phyloP scores from a whole-genome alignment of 1,140 invertebrate species.

The Diorhabda carinulata region DNA sequence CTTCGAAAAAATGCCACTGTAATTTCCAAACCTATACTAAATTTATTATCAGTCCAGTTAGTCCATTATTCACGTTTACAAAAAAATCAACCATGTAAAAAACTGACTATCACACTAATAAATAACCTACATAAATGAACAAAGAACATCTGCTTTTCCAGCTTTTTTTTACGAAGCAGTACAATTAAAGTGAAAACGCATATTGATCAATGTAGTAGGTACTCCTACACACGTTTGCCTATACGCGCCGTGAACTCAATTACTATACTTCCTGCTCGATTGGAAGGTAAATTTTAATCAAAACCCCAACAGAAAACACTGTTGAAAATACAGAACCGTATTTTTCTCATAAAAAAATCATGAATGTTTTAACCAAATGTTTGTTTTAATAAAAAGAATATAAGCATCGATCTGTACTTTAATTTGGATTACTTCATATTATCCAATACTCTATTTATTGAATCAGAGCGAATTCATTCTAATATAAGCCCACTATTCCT shows the following conservation, averaged over 20 bases:
- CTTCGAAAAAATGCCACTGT: too few species aligned
- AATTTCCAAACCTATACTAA: too few species aligned
- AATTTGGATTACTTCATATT: too few species aligned
- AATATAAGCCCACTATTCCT: too few species aligned
- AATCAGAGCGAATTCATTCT: too few species aligned
- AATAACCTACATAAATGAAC: constrained; percentile 16
- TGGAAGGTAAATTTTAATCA: constrained; percentile 20
- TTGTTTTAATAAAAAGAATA: too few species aligned
- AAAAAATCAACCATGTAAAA: too few species aligned
- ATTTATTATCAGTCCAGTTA: too few species aligned
- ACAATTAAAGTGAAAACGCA: constrained; percentile 36
- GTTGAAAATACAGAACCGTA: background rate
- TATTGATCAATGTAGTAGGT: constrained; percentile 28
- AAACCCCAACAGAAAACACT: constrained; percentile 17
- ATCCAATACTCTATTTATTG: too few species aligned
- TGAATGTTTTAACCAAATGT: too few species aligned
- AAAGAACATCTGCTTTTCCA: constrained; percentile 25
- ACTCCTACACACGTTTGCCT: constrained; percentile 29
- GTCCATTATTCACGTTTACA: too few species aligned
- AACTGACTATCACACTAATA: background rate
- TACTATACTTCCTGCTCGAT: constrained; percentile 30
- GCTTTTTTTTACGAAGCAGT: constrained; percentile 21
- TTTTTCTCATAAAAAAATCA: background rate
- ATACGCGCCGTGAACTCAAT: constrained; percentile 28
- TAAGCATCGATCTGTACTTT: too few species aligned